These are phyloP conservation scores for Drosophila ananassae DNA, from an alignment of 1,140 invertebrate species.

Conservation along the genomic window DNA sequence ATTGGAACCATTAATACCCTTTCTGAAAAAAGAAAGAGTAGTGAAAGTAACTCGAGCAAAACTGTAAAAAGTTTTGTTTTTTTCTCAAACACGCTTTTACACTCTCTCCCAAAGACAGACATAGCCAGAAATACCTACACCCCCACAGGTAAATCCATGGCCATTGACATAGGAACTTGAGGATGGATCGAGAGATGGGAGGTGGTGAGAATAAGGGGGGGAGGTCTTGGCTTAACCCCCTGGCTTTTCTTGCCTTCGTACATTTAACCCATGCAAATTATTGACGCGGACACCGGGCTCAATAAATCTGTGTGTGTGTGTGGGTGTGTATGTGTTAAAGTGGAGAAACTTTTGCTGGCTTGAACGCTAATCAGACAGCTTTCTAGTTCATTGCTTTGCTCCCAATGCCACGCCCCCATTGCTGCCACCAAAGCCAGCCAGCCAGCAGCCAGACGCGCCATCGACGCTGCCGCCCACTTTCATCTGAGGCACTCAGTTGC, in stretches of 20 bases:
- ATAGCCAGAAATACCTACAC: constrained; percentile 5
- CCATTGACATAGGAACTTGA: constrained; percentile 56
- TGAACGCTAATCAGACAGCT: constrained; percentile 78
- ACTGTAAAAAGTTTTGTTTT: constrained; percentile 68
- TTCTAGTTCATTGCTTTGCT: constrained; percentile 78
- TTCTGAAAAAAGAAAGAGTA: not conserved
- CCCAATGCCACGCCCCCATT: constrained; percentile 37
- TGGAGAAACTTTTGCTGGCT: constrained; percentile 68
- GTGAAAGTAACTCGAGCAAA: constrained; percentile 56
- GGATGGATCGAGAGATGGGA: not conserved
- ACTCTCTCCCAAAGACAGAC: constrained; percentile 49
- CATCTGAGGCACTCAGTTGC: constrained; percentile 47
- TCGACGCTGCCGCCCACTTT: constrained; percentile 10
- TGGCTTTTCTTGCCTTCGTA: constrained; percentile 8
- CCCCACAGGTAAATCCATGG: constrained; percentile 49
- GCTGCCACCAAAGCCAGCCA: not conserved
- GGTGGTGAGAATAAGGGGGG: not conserved
- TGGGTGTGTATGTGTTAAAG: constrained; percentile 30
- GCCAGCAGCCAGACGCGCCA: too few relatives aligned
- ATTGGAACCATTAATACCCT: not conserved
- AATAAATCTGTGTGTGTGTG: constrained; percentile 63
- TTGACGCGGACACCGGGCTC: constrained; percentile 73
- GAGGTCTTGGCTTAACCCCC: constrained; percentile 53
- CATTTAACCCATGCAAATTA: constrained; percentile 75
- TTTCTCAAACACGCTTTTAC: constrained; percentile 69